Conservation (phyloP, 2,888 invertebrate genomes). For the Acronicta psi region DNA sequence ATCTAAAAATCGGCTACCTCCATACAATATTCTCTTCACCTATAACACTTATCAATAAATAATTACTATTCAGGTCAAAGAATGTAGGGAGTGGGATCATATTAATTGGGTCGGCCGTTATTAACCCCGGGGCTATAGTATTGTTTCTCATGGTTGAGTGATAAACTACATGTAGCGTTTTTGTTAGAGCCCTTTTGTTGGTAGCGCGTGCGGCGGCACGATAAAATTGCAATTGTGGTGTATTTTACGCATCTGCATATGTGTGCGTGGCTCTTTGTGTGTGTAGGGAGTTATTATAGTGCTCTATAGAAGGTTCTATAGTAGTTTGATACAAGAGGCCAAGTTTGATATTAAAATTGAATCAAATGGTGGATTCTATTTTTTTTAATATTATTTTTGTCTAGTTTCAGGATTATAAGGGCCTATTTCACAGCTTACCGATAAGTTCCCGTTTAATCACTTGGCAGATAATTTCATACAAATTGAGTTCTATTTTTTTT, state of each 20-base stretch:
- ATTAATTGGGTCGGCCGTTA: conserved; percentile 56
- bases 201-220: conserved; percentile 44
- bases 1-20: too few relatives aligned
- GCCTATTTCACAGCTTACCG: too few relatives aligned
- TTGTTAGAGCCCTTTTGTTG: conserved; percentile 40
- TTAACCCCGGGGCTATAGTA: conserved; percentile 43
- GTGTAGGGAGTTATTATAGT: not conserved
- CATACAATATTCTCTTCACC: conserved; percentile 2
- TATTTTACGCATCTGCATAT: conserved; percentile 26
- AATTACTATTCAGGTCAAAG: conserved; percentile 42
- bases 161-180: conserved; percentile 46
- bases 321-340: not conserved
- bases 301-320: not conserved
- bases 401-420: too few relatives aligned
- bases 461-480: too few relatives aligned
- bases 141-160: conserved; percentile 46
- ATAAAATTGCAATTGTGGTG: conserved; percentile 50
- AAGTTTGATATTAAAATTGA: too few relatives aligned
- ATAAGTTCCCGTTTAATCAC: too few relatives aligned
- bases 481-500: too few relatives aligned
- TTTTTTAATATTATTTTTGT: too few relatives aligned
- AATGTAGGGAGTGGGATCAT: conserved; percentile 38
- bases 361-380: too few relatives aligned
- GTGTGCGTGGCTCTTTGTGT: not conserved
- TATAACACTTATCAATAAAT: conserved; percentile 40